Conservation (phyloP, 2,888 invertebrate genomes). For the Emesis russula region DNA sequence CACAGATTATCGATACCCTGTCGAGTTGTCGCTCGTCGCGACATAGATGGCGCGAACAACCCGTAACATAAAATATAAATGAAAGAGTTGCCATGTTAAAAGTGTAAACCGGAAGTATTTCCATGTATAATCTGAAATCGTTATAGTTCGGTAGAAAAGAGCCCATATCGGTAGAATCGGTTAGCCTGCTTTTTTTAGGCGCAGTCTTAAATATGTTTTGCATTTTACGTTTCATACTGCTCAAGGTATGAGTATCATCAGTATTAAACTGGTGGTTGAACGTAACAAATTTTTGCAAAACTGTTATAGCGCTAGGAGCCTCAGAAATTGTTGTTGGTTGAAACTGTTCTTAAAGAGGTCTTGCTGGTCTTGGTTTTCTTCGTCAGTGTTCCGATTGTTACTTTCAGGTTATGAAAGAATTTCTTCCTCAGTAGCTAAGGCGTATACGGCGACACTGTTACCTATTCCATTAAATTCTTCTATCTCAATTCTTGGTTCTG, state of each 20-base stretch:
- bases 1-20: no score
- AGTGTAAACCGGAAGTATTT: no score
- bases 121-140: no score
- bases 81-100: no score
- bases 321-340: conserved; percentile 72
- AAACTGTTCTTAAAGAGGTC: conserved; percentile 70
- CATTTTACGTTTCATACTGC: conserved; percentile 59
- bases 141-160: no score
- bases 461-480: conserved; percentile 70
- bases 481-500: conserved; percentile 53
- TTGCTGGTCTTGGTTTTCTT: not conserved
- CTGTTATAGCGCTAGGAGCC: conserved; percentile 77
- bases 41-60: no score
- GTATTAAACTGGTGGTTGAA: conserved; percentile 62
- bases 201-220: conserved; percentile 46
- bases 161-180: no score
- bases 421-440: conserved; percentile 41
- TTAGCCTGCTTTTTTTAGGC: conserved; percentile 23
- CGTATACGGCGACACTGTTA: conserved; percentile 41
- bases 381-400: conserved; percentile 27
- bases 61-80: no score
- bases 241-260: conserved; percentile 34
- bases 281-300: conserved; percentile 77
- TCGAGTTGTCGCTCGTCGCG: no score
- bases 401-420: conserved; percentile 18